phyloP scores from a whole-genome alignment of 2,113 vertebrate genomes.

The Alligator sinensis region DNA sequence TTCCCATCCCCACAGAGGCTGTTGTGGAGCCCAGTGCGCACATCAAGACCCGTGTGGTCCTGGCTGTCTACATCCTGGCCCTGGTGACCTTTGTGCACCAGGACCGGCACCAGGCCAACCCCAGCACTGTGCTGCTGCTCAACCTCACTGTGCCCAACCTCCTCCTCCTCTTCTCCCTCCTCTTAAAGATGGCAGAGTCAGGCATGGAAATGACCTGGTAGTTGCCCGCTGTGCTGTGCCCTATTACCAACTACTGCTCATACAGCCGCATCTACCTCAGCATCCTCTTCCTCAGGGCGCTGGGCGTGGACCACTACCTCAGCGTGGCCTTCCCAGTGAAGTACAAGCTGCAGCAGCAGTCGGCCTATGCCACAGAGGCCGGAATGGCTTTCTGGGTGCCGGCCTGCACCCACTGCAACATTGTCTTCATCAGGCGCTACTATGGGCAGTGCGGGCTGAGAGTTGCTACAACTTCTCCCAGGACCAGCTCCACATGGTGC shows the following conservation, averaged over 20 bases:
- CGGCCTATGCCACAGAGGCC: slow-evolving; percentile 73
- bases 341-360: slow-evolving; percentile 81
- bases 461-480: no score
- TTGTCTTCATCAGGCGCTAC: slow-evolving; percentile 83
- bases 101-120: slow-evolving; percentile 78
- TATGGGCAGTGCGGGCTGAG: no score
- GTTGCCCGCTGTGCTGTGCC: slow-evolving; percentile 80
- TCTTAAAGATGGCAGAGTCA: slow-evolving; percentile 88
- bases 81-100: slow-evolving; percentile 84
- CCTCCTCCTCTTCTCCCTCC: slow-evolving; percentile 88
- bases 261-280: slow-evolving; percentile 93
- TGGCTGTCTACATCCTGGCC: slow-evolving; percentile 86
- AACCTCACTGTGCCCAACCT: slow-evolving; percentile 90
- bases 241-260: slow-evolving; percentile 85
- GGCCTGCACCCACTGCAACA: slow-evolving; percentile 80
- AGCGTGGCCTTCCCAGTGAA: slow-evolving; percentile 88
- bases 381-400: slow-evolving; percentile 85
- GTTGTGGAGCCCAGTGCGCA: accelerated
- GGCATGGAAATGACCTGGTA: slow-evolving; percentile 77
- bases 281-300: slow-evolving; percentile 86
- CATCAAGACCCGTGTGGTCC: slow-evolving; percentile 71
- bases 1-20: neutral
- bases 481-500: no score
- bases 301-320: slow-evolving; percentile 90
- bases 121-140: slow-evolving; percentile 89